Evolutionary conservation across 2,888 invertebrate genomes (phyloP), one percentile per base, ranked within the genome.

Genomic region (Diadegma fenestrale): DNA sequence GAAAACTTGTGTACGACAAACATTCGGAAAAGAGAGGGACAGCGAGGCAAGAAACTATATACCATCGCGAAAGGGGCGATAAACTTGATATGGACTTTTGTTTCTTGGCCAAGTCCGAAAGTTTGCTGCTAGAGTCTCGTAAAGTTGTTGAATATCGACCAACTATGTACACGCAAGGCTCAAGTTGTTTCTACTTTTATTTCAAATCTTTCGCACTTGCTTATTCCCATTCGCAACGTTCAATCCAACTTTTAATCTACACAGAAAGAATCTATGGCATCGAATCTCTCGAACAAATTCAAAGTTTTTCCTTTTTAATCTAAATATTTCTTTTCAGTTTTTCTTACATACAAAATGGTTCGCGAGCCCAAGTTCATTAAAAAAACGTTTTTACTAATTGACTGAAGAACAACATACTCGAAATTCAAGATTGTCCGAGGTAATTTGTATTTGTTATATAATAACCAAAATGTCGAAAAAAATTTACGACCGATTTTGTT

Each of bases 1-100:
- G 48, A 61, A 80, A 43, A 79, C 69, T 80, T 58, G 80, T 71
- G 63, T 69, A 84, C 43, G 22, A 66, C 22, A 19, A 45, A 43
- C 22, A 54, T 41, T 68, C 30, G 61, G 12, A 37, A 19, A 14
- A 48, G 30, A 64, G 45, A 66, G 61, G 45, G 22, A 66, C 33
- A 22, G 8, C 41, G 48, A 41, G 48, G 4, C 58, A 19, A 19
- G 17, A 45, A 77, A 75, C 41, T 63, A n/a, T n/a, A n/a, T n/a
- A 19, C 48, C 30, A 48, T 64, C 41, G 69, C 41, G 69, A 33
- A 79, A 48, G 72, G 41, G 79, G 71, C 41, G 79, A 79, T 71
- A 85, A 85, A 85, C 82, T 82, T 82, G 48, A 80, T 79, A 72
- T 58, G 71, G 66, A 85, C 76, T 85, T n/a, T n/a, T 85, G 76